These are phyloP conservation scores for Aptenodytes patagonicus DNA, from an alignment of 2,113 vertebrate species.

Conservation along the genomic window DNA sequence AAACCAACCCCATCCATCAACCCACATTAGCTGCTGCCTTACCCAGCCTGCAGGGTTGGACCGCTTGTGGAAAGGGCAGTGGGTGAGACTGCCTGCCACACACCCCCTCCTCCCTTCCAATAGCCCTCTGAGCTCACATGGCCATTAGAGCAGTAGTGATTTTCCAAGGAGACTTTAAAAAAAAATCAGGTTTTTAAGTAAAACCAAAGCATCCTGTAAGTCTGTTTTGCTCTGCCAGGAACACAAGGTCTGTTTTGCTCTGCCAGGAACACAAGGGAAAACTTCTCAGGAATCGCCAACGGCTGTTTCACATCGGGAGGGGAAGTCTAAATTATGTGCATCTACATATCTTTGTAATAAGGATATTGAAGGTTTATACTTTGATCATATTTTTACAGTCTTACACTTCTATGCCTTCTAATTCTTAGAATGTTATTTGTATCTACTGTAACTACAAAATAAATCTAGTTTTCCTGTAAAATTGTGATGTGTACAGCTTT, in stretches of 20 bases:
- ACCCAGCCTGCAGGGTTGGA: neutral
- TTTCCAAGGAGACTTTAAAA: neutral
- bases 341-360: neutral
- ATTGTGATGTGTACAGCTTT: neutral
- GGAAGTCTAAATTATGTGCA: neutral
- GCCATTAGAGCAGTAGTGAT: neutral
- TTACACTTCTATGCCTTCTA: neutral
- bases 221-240: neutral
- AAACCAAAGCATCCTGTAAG: neutral
- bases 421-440: neutral
- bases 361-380: neutral
- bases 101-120: neutral
- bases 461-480: neutral
- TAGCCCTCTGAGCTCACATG: neutral
- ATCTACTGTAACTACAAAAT: neutral
- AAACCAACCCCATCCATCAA: neutral
- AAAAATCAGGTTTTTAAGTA: neutral
- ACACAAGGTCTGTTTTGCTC: neutral
- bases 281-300: accelerated
- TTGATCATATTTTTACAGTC: neutral
- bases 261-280: neutral
- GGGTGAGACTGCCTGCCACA: neutral
- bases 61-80: neutral
- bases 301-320: neutral
- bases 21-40: neutral